These are phyloP conservation scores for Eupeodes luniger DNA, from an alignment of 2,888 invertebrate genomes.

Conservation along the genomic window DNA sequence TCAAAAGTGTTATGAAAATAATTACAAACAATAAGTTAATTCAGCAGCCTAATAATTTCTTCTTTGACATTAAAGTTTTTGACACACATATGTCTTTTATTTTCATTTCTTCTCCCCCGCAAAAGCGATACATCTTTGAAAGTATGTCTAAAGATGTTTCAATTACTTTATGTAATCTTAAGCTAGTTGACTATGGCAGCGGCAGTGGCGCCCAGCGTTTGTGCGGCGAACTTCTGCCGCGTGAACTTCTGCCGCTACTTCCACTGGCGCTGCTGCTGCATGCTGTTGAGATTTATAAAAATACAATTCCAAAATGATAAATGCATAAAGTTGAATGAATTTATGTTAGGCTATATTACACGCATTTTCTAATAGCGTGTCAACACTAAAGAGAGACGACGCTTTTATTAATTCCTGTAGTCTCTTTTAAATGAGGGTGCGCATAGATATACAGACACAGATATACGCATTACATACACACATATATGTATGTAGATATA, in stretches of 20 bases:
- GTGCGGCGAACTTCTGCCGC: no score
- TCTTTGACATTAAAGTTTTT: no score
- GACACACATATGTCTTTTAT: neutral
- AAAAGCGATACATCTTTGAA: neutral
- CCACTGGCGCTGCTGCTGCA: no score
- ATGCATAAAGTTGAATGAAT: constrained; percentile 17
- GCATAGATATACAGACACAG: neutral
- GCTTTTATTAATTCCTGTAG: neutral
- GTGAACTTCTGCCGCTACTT: no score
- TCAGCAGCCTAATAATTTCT: no score
- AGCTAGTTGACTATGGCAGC: neutral
- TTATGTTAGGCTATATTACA: neutral
- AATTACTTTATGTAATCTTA: neutral
- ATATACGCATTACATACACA: neutral
- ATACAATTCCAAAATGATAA: neutral
- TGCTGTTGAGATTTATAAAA: neutral
- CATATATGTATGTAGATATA: neutral
- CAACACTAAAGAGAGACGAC: neutral
- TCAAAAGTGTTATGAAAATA: no score
- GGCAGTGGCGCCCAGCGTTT: no score
- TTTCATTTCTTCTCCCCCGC: neutral
- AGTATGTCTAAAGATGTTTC: neutral
- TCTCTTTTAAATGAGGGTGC: neutral
- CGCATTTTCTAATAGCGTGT: neutral
- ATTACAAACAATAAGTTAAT: no score